Evolutionary conservation across 2,888 invertebrate genomes (phyloP), one percentile per base, ranked within the genome.

Genomic region (Agrypnus murinus): DNA sequence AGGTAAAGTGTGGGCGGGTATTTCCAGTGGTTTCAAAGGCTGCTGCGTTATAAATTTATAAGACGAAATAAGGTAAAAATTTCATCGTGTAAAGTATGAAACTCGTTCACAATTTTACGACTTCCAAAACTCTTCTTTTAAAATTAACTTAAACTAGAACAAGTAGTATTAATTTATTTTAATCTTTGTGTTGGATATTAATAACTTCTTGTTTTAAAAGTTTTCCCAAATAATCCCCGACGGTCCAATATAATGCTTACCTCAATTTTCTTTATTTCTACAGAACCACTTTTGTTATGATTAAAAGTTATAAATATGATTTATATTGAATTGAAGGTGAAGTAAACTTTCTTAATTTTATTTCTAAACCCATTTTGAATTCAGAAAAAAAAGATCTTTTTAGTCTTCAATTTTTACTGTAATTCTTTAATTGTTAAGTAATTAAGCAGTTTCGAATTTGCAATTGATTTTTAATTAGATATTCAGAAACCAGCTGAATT

Each of bases 91-190:
- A 19, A 15, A 4, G 25, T 48, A 48, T 19, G 48, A 48, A 48
- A 48, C 25, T 48, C 25, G 19, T 48, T 48, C 19, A n/a, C 25
- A 48, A 48, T 48, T 19, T 25, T 19, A 25, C 25, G 48, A 48
- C 10, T 25, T 14, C 7, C 5, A 15, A 3, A 45, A 45, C 7
- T n/a, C 5, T 10, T 40, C 12, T 40, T 10, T 15, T 48, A 48
- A 48, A 48, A 48, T 48, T 48, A 48, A 45, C 48, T 10, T 19
- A 25, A 50, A 50, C 10, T 50, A 12, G 32, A 12, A 31, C 50
- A 50, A 50, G 31, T 31, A 31, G 31, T 6, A 50, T 31, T 50
- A 50, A 31, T 48, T 48, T 48, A 10, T 50, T 50, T 50, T 50
- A 50, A 48, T 48, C 50, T 2, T 31, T 7, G 8, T 32, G 50